These are phyloP conservation scores for Nudaria mundana DNA, from an alignment of 2,888 invertebrate species.

Conservation along the genomic window DNA sequence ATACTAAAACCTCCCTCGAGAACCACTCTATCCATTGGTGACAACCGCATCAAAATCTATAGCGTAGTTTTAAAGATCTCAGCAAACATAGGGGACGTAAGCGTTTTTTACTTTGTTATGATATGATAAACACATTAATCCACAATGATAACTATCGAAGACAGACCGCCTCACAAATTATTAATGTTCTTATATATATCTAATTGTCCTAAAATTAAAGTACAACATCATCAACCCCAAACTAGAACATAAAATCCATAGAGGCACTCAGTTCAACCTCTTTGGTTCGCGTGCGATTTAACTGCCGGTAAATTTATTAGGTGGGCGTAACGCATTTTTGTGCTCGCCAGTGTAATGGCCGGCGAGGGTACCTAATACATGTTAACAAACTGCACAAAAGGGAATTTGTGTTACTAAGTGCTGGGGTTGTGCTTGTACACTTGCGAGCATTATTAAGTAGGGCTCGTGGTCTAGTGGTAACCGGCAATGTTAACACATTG, in stretches of 20 bases:
- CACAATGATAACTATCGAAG: background rate
- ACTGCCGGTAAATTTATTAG: constrained; percentile 47
- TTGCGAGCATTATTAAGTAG: background rate
- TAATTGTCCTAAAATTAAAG: constrained; percentile 25
- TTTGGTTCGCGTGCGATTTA: constrained; percentile 40
- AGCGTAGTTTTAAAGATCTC: too few relatives aligned
- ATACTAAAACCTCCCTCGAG: too few relatives aligned
- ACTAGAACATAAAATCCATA: constrained; percentile 39
- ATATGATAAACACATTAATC: too few relatives aligned
- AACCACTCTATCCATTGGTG: too few relatives aligned
- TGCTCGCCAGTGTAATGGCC: constrained; percentile 39
- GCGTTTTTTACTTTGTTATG: too few relatives aligned
- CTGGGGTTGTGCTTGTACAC: background rate
- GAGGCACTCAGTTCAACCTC: constrained; percentile 37
- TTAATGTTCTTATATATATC: constrained; percentile 19
- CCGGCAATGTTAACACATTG: too few relatives aligned
- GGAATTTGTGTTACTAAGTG: constrained; percentile 13
- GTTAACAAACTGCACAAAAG: constrained; percentile 30
- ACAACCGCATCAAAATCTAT: too few relatives aligned
- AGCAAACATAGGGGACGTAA: too few relatives aligned
- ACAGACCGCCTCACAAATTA: background rate
- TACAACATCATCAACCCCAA: constrained; percentile 29
- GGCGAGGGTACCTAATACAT: constrained; percentile 31
- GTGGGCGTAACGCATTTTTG: constrained; percentile 45
- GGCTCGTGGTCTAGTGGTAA: too few relatives aligned